Percentiles rank a stretch among this genome's conserved stretches.
Evolutionary conservation across 2,888 invertebrate genomes (phyloP).

Genomic region (Polydrusus tereticollis): DNA sequence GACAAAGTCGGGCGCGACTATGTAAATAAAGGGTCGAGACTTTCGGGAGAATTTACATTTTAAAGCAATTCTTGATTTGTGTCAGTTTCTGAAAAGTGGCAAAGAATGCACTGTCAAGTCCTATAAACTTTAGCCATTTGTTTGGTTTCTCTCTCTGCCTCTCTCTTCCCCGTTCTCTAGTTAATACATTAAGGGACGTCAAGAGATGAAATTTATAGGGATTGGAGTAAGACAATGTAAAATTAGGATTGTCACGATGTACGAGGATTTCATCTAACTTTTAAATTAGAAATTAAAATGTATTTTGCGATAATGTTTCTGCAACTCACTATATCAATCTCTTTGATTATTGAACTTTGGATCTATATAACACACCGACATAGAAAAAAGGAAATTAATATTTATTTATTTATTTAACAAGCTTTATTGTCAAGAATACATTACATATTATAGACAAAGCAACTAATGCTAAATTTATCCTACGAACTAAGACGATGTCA

Average conservation of each 20-base stretch:
- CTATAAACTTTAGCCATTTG: constrained; percentile 21
- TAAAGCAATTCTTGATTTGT: constrained; percentile 26
- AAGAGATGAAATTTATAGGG: constrained; percentile 8
- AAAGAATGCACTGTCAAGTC: constrained; percentile 26
- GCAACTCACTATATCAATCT: background rate
- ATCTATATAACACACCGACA: background rate
- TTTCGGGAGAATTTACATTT: background rate
- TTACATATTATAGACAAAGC: no score
- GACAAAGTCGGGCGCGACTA: constrained; percentile 21
- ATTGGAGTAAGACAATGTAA: background rate
- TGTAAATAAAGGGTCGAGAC: constrained; percentile 22
- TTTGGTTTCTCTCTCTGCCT: constrained; percentile 15
- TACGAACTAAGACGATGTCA: no score
- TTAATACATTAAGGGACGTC: constrained; percentile 18
- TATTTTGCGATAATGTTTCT: background rate
- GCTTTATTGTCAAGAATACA: no score
- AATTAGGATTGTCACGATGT: constrained; percentile 2
- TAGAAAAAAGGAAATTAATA: no score
- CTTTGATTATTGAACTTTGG: background rate
- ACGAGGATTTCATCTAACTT: constrained; percentile 7
- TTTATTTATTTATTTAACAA: no score
- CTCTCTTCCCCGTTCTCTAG: no score
- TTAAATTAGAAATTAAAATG: constrained; percentile 11
- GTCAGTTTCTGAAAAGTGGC: constrained; percentile 16
- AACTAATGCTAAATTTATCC: no score